A percentile compares a stretch with the other conserved stretches of the same genome.
phyloP scores from a whole-genome alignment of 2,888 invertebrate species.

The Meghimatium bilineatum region DNA sequence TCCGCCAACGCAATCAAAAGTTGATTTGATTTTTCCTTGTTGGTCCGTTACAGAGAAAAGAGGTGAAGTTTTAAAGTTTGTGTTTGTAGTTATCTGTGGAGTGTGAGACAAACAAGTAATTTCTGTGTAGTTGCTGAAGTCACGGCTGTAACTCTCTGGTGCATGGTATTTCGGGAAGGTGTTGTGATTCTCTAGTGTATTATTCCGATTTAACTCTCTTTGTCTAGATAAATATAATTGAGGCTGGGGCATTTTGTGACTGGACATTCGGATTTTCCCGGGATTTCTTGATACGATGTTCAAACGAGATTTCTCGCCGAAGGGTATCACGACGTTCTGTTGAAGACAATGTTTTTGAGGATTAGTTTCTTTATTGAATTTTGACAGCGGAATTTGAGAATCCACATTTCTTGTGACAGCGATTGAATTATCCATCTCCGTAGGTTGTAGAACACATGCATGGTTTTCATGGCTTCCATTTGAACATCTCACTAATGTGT shows the following conservation, averaged over 20 bases:
- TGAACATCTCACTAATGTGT: background rate
- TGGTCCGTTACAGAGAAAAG: background rate
- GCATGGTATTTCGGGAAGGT: background rate
- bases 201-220: background rate
- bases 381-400: too few relatives aligned
- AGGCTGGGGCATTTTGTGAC: background rate
- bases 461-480: background rate
- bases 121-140: background rate
- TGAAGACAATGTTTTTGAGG: background rate
- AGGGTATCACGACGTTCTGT: slow-evolving; percentile 1
- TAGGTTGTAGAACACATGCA: background rate
- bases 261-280: background rate
- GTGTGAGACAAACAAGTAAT: background rate
- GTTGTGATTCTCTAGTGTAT: background rate
- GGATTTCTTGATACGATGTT: slow-evolving; percentile 17
- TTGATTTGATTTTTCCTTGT: background rate
- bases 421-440: background rate
- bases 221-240: background rate
- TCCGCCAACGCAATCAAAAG: background rate
- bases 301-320: slow-evolving; percentile 8
- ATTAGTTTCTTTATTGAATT: too few relatives aligned
- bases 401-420: background rate
- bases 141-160: background rate
- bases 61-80: too few relatives aligned
- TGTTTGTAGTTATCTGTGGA: background rate